Percentiles rank a stretch among this genome's conserved stretches.
phyloP scores from a whole-genome alignment of 2,888 invertebrate genomes.

The Polydrusus pterygomalis region DNA sequence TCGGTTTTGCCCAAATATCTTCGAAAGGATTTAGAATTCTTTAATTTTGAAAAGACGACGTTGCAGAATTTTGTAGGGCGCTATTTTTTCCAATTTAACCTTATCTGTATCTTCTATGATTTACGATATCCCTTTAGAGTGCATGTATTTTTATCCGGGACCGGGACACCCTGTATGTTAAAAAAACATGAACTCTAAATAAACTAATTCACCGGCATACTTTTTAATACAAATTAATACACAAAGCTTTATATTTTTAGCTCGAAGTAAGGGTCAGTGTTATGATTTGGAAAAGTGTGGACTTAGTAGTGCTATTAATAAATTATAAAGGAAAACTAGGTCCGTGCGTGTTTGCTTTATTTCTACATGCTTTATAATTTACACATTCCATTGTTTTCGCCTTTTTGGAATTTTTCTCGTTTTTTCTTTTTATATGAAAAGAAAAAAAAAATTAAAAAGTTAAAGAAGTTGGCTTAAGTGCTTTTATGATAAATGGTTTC shows the following conservation, averaged over 20 bases:
- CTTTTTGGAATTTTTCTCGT: not conserved
- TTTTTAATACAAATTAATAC: not conserved
- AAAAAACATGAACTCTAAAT: not conserved
- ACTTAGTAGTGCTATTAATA: slow-evolving; percentile 17
- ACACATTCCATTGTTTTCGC: not conserved
- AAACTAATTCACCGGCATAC: not conserved
- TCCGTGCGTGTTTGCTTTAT: slow-evolving; percentile 6
- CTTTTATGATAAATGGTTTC: slow-evolving; percentile 9
- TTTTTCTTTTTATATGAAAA: not conserved
- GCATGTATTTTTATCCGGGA: too few relatives aligned
- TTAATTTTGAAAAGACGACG: too few relatives aligned
- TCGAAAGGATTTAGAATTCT: too few relatives aligned
- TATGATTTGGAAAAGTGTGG: slow-evolving; percentile 19
- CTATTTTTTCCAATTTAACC: too few relatives aligned
- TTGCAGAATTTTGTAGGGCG: too few relatives aligned
- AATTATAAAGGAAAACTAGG: slow-evolving; percentile 9
- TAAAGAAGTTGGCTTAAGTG: not conserved
- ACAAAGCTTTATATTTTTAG: slow-evolving; percentile 33
- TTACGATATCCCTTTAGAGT: too few relatives aligned
- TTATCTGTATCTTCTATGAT: too few relatives aligned
- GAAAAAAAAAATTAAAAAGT: too few relatives aligned
- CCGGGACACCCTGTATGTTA: too few relatives aligned
- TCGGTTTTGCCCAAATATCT: too few relatives aligned
- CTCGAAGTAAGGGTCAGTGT: slow-evolving; percentile 16
- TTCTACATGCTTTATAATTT: not conserved